phyloP scores from a whole-genome alignment of 2,888 invertebrate genomes.

The Rhagophthalmus giganteus region DNA sequence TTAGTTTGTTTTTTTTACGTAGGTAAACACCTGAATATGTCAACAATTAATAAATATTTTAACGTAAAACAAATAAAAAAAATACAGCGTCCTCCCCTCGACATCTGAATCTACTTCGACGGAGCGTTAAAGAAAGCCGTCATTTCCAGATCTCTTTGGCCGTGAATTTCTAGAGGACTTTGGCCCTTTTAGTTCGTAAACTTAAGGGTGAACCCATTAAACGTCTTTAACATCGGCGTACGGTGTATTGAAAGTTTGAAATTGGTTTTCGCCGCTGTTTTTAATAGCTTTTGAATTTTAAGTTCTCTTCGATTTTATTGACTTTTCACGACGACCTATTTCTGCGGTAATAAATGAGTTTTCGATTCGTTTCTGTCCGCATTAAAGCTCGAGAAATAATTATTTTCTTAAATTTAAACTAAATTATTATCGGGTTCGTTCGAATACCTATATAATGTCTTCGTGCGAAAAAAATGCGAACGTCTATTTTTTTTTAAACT shows the following conservation, averaged over 20 bases:
- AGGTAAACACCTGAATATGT: too few relatives aligned
- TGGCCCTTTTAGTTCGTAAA: conserved; percentile 9
- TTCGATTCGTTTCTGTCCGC: not conserved
- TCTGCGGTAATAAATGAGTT: conserved; percentile 20
- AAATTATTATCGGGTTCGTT: too few relatives aligned
- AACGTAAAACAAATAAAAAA: not conserved
- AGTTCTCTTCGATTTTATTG: conserved; percentile 25
- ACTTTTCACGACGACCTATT: conserved; percentile 24
- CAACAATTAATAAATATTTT: too few relatives aligned
- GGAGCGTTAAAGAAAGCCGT: conserved; percentile 24
- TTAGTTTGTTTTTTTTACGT: too few relatives aligned
- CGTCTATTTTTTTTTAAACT: conserved; percentile 4
- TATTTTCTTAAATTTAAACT: not conserved
- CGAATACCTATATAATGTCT: too few relatives aligned
- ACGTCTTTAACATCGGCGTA: conserved; percentile 19
- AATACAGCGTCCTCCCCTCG: not conserved
- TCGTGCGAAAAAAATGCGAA: too few relatives aligned
- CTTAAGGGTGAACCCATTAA: conserved; percentile 11
- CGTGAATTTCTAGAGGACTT: conserved; percentile 14
- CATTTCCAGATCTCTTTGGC: conserved; percentile 27
- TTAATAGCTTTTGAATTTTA: conserved; percentile 31
- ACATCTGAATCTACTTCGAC: conserved; percentile 8
- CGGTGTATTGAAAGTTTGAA: conserved; percentile 28
- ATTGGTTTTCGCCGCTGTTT: conserved; percentile 30
- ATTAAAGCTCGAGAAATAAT: not conserved